Evolutionary conservation across 2,113 vertebrate species (phyloP).

Genomic region (Ochotona curzoniae): DNA sequence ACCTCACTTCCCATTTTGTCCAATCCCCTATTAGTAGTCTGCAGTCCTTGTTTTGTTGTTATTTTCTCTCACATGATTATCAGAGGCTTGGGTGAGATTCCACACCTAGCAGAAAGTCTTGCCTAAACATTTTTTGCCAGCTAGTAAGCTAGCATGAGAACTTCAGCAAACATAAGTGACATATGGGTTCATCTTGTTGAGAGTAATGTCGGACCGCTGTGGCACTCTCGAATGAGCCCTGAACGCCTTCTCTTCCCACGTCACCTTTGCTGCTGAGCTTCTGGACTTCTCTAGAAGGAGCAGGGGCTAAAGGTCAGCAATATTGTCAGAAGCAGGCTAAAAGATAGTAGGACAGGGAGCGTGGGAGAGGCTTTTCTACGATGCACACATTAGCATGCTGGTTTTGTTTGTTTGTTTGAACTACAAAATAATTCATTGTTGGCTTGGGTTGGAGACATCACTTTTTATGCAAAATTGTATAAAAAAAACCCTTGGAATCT

Average conservation of each 20-base stretch:
- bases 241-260: neutral
- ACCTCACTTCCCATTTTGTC: neutral
- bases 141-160: neutral
- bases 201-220: neutral
- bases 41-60: neutral
- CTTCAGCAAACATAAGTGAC: neutral
- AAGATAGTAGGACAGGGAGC: neutral
- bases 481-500: neutral
- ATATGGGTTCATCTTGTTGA: neutral
- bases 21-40: neutral
- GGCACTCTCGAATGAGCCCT: neutral
- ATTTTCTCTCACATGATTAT: neutral
- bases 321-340: slow-evolving; percentile 24
- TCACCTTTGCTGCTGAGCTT: neutral
- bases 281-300: neutral
- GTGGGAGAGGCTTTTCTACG: neutral
- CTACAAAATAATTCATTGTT: slow-evolving; percentile 9
- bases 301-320: neutral
- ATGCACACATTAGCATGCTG: neutral
- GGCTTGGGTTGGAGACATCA: neutral
- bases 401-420: neutral
- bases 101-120: neutral
- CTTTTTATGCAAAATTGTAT: neutral
- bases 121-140: neutral
- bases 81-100: neutral